phyloP scores from a whole-genome alignment of 2,797 vertebrate species.

The Setipinna tenuifilis region DNA sequence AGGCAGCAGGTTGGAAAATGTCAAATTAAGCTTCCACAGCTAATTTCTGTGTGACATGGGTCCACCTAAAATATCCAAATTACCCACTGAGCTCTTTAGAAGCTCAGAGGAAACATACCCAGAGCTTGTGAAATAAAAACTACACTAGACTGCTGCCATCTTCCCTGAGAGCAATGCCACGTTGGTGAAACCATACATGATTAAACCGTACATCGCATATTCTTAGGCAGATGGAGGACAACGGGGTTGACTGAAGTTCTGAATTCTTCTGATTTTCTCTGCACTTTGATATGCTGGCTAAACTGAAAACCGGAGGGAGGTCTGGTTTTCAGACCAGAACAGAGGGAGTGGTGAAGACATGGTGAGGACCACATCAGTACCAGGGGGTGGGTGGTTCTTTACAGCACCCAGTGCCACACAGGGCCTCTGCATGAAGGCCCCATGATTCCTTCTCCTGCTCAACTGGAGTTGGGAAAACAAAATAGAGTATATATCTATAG shows the following conservation, averaged over 20 bases:
- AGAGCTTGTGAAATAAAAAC: neutral
- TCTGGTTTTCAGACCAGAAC: neutral
- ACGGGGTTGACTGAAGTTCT: neutral
- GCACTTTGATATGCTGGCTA: conserved; percentile 16
- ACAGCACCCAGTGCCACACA: conserved; percentile 3
- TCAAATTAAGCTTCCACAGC: neutral
- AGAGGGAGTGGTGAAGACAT: neutral
- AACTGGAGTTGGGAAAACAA: conserved; percentile 15
- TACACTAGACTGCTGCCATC: conserved; percentile 2
- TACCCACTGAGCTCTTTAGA: neutral
- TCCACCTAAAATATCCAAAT: neutral
- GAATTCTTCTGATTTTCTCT: neutral
- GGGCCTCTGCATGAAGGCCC: neutral
- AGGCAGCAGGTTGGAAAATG: conserved; percentile 2
- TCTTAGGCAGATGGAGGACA: neutral
- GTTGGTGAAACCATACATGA: conserved; percentile 16
- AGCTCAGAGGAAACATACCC: neutral
- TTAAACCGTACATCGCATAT: conserved; percentile 6
- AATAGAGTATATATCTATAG: conserved; percentile 17
- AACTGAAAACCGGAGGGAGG: neutral
- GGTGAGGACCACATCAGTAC: conserved; percentile 10
- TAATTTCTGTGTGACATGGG: neutral
- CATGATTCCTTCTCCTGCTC: neutral
- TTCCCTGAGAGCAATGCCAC: conserved; percentile 17
- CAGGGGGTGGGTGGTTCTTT: neutral